These are phyloP conservation scores for Mythimna impura DNA, from an alignment of 2,888 invertebrate genomes.

Conservation along the genomic window DNA sequence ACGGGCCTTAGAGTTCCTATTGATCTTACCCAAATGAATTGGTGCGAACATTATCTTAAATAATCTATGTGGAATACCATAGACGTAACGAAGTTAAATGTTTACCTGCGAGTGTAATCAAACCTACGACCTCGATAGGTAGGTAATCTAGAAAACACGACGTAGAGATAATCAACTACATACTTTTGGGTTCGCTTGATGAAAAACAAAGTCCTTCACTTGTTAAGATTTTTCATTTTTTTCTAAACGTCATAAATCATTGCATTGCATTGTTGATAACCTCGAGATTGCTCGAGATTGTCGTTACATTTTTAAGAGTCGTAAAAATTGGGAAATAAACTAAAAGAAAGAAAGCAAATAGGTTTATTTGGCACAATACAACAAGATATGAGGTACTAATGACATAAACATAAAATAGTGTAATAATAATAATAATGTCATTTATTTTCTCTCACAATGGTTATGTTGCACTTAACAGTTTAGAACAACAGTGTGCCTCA, in stretches of 20 bases:
- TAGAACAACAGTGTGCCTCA: too few species aligned
- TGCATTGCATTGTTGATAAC: neutral
- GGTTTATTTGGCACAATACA: too few species aligned
- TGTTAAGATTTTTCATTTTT: neutral
- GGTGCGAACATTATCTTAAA: neutral
- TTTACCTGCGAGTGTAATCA: neutral
- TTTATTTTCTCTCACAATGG: too few species aligned
- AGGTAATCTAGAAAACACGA: neutral
- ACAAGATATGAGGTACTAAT: too few species aligned
- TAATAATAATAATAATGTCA: too few species aligned
- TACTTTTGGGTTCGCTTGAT: neutral
- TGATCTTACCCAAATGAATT: neutral
- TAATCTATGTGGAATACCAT: too few species aligned
- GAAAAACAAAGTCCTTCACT: neutral
- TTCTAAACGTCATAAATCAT: neutral
- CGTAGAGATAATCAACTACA: neutral
- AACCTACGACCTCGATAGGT: neutral
- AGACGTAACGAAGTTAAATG: neutral
- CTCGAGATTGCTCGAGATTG: neutral
- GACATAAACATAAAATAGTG: too few species aligned
- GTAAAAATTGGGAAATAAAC: conserved; percentile 6
- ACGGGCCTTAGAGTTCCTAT: neutral
- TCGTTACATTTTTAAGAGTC: neutral
- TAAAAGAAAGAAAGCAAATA: neutral
- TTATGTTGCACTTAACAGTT: too few species aligned